Base-by-base conservation (phyloP, 1,140 invertebrate genomes). In the Calliopsis andreniformis region DNA sequence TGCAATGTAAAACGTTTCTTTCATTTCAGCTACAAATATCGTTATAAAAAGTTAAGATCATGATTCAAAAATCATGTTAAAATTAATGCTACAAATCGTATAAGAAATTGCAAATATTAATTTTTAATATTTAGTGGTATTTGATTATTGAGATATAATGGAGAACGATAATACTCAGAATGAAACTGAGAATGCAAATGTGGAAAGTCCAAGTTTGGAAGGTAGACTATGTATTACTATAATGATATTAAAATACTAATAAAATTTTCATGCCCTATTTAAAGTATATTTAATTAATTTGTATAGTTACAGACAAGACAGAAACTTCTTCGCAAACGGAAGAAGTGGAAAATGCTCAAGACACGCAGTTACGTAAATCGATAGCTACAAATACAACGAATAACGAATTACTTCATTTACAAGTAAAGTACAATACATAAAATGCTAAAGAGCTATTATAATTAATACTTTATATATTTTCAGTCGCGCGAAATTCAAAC, bases 401-500 rank as follows among this genome's bases (percentile, higher is more conserved):
- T 6, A 43, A 58, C 23, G 61, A 67, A 8, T 16, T 32, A 16
- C 4, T 32, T 45, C 32, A 39, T 56, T 45, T 30, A 12, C 49
- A 53, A 39, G 62, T 59, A 59, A 43, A 39, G 39, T 56, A 45
- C 45, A 10, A 20, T 30, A n/a, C n/a, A n/a, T n/a, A n/a, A n/a
- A 8, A 28, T 7, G 23, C 47, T 51, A 30, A 3, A 16, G 35
- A 25, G 14, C n/a, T 32, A 39, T 3, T 39, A 39, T 1, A 12
- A 16, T 35, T 14, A 7, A 14, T 71, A 51, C 25, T 14, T 28
- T 10, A 72, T 45, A 39, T 35, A 7, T 45, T 68, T 82, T n/a
- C 66, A 83, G 81, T 61, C 76, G 23, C 51, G 55, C 2, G 67
- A 70, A 72, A 58, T 43, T 55, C 66, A 73, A 28, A 87, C 78